These are phyloP conservation scores for Drosophila neotestacea DNA, from an alignment of 2,888 invertebrate species.

Conservation along the genomic window DNA sequence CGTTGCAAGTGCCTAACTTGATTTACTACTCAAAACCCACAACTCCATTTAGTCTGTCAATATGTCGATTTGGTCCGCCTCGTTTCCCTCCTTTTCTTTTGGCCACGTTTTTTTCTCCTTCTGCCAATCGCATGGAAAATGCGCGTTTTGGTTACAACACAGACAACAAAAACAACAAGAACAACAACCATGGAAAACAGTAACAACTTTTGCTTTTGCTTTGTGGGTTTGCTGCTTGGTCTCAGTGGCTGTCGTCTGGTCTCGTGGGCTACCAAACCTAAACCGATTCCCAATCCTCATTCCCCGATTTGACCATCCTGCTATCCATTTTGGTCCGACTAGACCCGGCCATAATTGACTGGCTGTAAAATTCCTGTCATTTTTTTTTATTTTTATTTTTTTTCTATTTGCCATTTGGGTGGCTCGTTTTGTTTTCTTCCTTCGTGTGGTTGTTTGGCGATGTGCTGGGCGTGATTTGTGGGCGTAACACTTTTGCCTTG, in stretches of 20 bases:
- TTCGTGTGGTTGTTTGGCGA: constrained; percentile 51
- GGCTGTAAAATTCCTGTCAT: constrained; percentile 77
- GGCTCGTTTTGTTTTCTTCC: constrained; percentile 43
- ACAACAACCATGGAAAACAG: constrained; percentile 44
- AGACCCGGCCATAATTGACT: constrained; percentile 72
- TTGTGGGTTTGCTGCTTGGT: constrained; percentile 44
- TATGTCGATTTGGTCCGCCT: constrained; percentile 76
- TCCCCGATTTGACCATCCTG: not conserved
- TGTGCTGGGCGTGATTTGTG: constrained; percentile 74
- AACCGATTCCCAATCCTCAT: constrained; percentile 3
- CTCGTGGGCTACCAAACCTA: constrained; percentile 39
- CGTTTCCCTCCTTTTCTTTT: constrained; percentile 42
- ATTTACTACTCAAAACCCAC: constrained; percentile 81
- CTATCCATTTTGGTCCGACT: constrained; percentile 39
- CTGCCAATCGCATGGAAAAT: constrained; percentile 71
- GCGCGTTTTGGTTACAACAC: constrained; percentile 76
- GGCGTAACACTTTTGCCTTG: constrained; percentile 65
- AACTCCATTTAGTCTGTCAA: constrained; percentile 81
- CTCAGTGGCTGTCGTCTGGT: constrained; percentile 41
- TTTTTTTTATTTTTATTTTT: constrained; percentile 24
- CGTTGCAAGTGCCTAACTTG: constrained; percentile 73
- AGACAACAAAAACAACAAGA: constrained; percentile 35
- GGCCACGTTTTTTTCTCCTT: constrained; percentile 26
- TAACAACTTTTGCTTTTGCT: constrained; percentile 72
- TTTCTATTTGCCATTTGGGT: constrained; percentile 43